Evolutionary conservation across 2,888 invertebrate species (phyloP), one percentile per base, ranked within the genome.

Genomic region (Cataglyphis altisquamis): DNA sequence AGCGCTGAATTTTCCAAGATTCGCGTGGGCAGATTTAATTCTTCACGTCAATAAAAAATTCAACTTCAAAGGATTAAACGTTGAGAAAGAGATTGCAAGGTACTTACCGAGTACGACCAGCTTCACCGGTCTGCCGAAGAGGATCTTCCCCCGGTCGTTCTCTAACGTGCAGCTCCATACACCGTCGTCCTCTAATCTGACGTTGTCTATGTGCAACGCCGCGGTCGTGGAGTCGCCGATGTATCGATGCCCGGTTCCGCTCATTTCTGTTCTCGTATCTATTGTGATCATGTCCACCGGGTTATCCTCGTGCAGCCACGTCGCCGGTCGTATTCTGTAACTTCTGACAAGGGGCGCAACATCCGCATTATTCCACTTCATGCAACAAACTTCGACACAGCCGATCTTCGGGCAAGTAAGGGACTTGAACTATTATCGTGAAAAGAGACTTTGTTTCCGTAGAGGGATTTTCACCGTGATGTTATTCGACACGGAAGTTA

Each of bases 91-190:
- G 39, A 77, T 75, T 4, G 45, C 15, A 12, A 67, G 29, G 25
- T 64, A 95, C 96, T 96, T 93, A 97, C 97, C 97, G 87, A 97
- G 95, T 84, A 97, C 96, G 84, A 96, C 96, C 90, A 97, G 95
- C 93, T 96, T 96, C 88, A 97, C 96, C 63, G 96, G 96, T 91
- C 96, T 95, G 41, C 97, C 96, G 84, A 96, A 96, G 63, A 97
- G 96, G 2, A 96, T 96, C 82, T 96, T 96, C 0, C 97, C 97
- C 52, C 96, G 96, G 1, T 95, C 95, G 91, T 97, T 97, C 57
- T 96, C 95, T 0, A 97, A 96, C 39, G 96, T 96, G 92, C 97
- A 98, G 83, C 96, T 96, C 97, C 97, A 98, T 72, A 96, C 95
- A 0, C 97, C 97, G 57, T 97, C 97, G 92, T 97, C 97, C 36